Evolutionary conservation across 2,113 vertebrate genomes (phyloP), one percentile per base, ranked within the genome.

Genomic region (Brachyhypopomus gauderio): DNA sequence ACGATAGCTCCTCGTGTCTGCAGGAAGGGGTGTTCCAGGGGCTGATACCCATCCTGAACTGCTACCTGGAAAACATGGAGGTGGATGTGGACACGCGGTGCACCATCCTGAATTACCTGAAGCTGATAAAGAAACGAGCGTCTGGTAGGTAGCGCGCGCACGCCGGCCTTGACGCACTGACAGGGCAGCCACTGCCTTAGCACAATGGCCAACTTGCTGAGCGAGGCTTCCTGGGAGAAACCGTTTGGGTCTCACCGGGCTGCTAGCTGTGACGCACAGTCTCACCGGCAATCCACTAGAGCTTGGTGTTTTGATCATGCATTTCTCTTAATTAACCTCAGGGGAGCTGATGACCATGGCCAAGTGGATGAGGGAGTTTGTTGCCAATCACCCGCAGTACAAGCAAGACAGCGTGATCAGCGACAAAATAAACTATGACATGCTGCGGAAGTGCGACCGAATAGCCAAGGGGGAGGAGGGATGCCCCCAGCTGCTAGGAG

Each of bases 41-140:
- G 12, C 95, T 99, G 69, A 98, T 99, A 82, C 97, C 97, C 1
- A 91, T 99, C 89, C 93, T 99, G 27, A 99, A 99, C 92, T 95
- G 94, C 83, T 99, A 99, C 86, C 94, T 99, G 86, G 98, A 98
- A 90, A 99, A 96, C 85, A 99, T 99, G 97, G 97, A 99, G 83
- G 97, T 99, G 64, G 98, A 99, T 52, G 98, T 99, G 60, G 97
- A 99, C 91, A 99, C 97, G 34, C 94, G 98, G 23, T 99, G 98
- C 91, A 97, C 96, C 78, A 99, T 99, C 85, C 90, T 99, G 62
- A 99, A 99, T 89, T 99, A 99, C 87, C 91, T 99, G 82, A 98
- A 98, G 87, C 94, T 99, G 81, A 99, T 99, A 85, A 98, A 98
- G 92, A 99, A 98, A 84, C 95, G 97, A 85, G 98, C 97, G 16